phyloP scores from a whole-genome alignment of 2,888 invertebrate genomes.

The Hermaeophaga mercurialis region DNA sequence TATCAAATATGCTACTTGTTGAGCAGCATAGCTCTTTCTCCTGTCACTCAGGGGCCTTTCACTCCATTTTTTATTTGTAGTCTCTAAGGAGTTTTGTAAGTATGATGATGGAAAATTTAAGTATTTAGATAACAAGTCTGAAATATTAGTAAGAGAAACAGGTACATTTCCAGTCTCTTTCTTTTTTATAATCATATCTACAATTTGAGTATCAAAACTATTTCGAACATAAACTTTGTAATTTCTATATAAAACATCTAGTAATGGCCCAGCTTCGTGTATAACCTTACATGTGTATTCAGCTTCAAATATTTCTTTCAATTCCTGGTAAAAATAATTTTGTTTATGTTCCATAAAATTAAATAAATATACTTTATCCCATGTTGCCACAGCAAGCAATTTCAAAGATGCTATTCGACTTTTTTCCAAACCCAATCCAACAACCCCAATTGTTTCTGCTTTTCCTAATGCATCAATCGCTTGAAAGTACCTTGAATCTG shows the following conservation, averaged over 20 bases:
- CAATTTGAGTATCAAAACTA: constrained; percentile 40
- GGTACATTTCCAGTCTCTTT: constrained; percentile 28
- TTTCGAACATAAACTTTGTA: constrained; percentile 38
- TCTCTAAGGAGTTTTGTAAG: constrained; percentile 32
- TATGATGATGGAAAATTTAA: constrained; percentile 38
- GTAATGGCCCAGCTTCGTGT: constrained; percentile 38
- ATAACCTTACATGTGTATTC: constrained; percentile 40
- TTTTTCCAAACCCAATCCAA: constrained; percentile 36
- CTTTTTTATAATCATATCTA: constrained; percentile 40
- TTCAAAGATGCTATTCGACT: constrained; percentile 24
- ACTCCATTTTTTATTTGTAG: constrained; percentile 34
- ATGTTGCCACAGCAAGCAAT: constrained; percentile 36
- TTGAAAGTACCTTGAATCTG: constrained; percentile 39
- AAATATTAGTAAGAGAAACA: constrained; percentile 29
- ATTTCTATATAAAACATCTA: constrained; percentile 37
- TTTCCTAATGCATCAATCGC: constrained; percentile 34
- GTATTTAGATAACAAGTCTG: constrained; percentile 39
- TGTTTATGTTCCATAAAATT: constrained; percentile 35
- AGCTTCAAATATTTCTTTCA: constrained; percentile 40
- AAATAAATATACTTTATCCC: constrained; percentile 40
- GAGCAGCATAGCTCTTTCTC: constrained; percentile 37
- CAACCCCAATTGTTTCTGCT: constrained; percentile 39
- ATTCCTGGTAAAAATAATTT: constrained; percentile 36
- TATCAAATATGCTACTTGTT: constrained; percentile 39
- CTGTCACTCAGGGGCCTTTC: constrained; percentile 37